Percentiles rank a stretch among this genome's conserved stretches.
These are phyloP conservation scores for Geococcyx californianus DNA, from an alignment of 2,113 vertebrate genomes.

Conservation along the genomic window DNA sequence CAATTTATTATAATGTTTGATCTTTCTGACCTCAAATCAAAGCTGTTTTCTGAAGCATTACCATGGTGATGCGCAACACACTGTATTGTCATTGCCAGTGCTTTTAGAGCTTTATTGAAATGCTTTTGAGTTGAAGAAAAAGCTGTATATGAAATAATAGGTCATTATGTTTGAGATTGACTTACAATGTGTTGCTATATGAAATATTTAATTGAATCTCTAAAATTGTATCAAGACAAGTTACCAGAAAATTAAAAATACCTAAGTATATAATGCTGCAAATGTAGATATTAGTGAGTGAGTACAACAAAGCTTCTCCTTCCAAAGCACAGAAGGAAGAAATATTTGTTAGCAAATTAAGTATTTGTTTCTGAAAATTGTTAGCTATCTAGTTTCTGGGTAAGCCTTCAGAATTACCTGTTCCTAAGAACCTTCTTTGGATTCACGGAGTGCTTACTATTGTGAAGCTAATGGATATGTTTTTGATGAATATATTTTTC, in stretches of 20 bases:
- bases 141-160: not conserved
- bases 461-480: slow-evolving; percentile 26
- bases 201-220: slow-evolving; percentile 11
- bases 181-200: not conserved
- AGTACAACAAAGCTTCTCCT: not conserved
- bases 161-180: not conserved
- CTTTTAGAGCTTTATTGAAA: slow-evolving; percentile 52
- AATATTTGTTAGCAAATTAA: slow-evolving; percentile 45
- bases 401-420: not conserved
- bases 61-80: slow-evolving; percentile 49
- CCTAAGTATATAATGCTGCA: not conserved
- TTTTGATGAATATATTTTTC: slow-evolving; percentile 42
- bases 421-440: slow-evolving; percentile 46
- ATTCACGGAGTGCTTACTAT: slow-evolving; percentile 40
- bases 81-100: not conserved
- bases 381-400: not conserved
- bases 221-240: not conserved
- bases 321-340: not conserved
- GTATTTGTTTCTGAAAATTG: slow-evolving; percentile 24
- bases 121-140: slow-evolving; percentile 20
- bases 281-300: not conserved
- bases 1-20: slow-evolving; percentile 6
- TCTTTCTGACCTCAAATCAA: slow-evolving; percentile 36
- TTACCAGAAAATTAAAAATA: slow-evolving; percentile 56
- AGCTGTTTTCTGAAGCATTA: slow-evolving; percentile 46